Evolutionary conservation across 1,140 invertebrate species (phyloP), one percentile per base, ranked within the genome.

Genomic region (Ips typographus): DNA sequence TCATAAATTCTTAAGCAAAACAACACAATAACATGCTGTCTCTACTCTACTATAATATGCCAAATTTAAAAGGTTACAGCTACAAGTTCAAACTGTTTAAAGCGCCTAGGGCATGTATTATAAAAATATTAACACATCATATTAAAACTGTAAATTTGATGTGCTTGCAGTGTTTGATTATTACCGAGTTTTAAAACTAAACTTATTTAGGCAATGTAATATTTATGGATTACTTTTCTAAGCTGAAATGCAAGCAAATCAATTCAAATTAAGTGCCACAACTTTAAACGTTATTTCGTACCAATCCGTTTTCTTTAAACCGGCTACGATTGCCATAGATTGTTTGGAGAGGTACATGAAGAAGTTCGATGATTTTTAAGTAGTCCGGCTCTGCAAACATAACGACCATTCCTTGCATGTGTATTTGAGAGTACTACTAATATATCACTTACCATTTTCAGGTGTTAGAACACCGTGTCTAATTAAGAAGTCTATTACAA

Each of bases 401-500:
- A 22, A 22, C 22, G 22, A 22, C 22, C 44, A 2, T 3, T 22
- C 3, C 44, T 3, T 1, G 1, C 1, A 49, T 3, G 1, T 49
- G 44, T 22, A 49, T 3, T 49, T 3, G 3, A 49, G 44, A 49
- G 44, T 3, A 49, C 22, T 3, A 49, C 44, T 22, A 6, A 2
- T 49, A 0, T 49, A 6, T 49, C 8, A 60, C 80, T 85, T 84
- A 94, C 94, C 93, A 83, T 92, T 93, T 80, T 96, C 94, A 40
- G 93, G 87, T 68, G 90, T 93, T 49, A 98, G 90, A 64, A 91
- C 86, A 58, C 94, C 94, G 81, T 94, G 94, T 78, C 95, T 86
- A 73, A 97, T 91, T 71, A 97, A 85, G 82, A 97, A 98, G 81
- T 97, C 94, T 71, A 97, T 82, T 4, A 93, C 89, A 36, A 96